Conservation (phyloP, 2,797 vertebrate species). For the Adelosebastes latens region DNA sequence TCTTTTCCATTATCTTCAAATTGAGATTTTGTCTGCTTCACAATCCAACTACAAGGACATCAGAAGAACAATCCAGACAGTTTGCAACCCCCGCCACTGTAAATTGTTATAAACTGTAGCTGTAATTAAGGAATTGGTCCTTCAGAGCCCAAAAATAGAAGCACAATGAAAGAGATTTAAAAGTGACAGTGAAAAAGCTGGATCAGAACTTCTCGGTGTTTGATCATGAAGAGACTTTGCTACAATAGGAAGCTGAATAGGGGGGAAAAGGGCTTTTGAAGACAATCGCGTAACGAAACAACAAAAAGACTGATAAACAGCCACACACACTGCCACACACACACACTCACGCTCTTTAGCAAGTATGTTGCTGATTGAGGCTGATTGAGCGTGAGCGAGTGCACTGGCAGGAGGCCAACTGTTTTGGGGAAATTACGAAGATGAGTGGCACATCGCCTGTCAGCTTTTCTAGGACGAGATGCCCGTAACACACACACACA, state of each 20-base stretch:
- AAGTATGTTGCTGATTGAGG: slow-evolving; percentile 66
- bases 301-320: slow-evolving; percentile 21
- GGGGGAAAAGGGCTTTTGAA: slow-evolving; percentile 17
- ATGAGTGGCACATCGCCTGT: slow-evolving; percentile 59
- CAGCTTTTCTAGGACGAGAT: slow-evolving; percentile 47
- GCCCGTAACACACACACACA: neutral
- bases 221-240: slow-evolving; percentile 39
- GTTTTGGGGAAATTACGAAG: slow-evolving; percentile 65
- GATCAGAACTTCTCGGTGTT: slow-evolving; percentile 30
- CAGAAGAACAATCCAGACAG: neutral
- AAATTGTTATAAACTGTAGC: slow-evolving; percentile 1
- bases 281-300: slow-evolving; percentile 41
- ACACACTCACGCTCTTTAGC: slow-evolving; percentile 12
- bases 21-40: neutral
- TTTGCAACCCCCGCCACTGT: neutral
- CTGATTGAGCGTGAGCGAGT: slow-evolving; percentile 62
- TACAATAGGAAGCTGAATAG: slow-evolving; percentile 15
- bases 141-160: slow-evolving; percentile 46
- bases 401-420: slow-evolving; percentile 63
- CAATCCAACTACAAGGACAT: neutral
- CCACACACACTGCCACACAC: neutral
- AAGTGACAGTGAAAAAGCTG: slow-evolving; percentile 16
- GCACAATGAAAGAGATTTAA: slow-evolving; percentile 7
- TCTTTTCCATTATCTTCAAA: neutral
- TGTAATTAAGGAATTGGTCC: slow-evolving; percentile 1